Evolutionary conservation across 2,888 invertebrate species (phyloP).

Genomic region (Limulus polyphemus): DNA sequence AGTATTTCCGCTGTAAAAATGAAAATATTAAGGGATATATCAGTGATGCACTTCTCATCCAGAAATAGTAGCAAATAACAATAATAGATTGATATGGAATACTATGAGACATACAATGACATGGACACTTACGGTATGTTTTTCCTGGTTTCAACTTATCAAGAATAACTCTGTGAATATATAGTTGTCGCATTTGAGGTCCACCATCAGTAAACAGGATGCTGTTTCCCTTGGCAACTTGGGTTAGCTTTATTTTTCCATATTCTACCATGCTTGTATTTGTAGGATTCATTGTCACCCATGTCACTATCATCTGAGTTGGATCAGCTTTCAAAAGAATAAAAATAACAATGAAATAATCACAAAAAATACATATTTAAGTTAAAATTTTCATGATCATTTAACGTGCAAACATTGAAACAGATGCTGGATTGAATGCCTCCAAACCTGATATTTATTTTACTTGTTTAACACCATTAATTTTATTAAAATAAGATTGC

Average conservation of each 20-base stretch:
- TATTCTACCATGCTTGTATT: constrained; percentile 27
- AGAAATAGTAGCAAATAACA: too few relatives aligned
- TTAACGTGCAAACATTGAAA: too few relatives aligned
- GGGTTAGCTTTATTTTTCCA: constrained; percentile 19
- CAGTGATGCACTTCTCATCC: too few relatives aligned
- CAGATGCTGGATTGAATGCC: too few relatives aligned
- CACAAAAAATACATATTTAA: background rate
- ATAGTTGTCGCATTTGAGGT: constrained; percentile 48
- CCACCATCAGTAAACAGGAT: constrained; percentile 61
- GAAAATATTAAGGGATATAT: too few relatives aligned
- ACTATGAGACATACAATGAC: too few relatives aligned
- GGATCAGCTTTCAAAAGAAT: constrained; percentile 11
- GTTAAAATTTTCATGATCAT: too few relatives aligned
- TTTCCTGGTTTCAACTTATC: constrained; percentile 18
- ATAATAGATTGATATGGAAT: too few relatives aligned
- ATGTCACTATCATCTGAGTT: constrained; percentile 30
- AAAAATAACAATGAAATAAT: background rate
- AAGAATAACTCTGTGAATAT: constrained; percentile 61
- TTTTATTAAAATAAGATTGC: too few relatives aligned
- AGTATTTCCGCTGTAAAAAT: too few relatives aligned
- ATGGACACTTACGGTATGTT: constrained; percentile 1
- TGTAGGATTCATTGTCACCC: constrained; percentile 28
- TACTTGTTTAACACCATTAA: too few relatives aligned
- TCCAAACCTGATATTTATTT: too few relatives aligned
- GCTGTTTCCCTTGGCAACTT: constrained; percentile 10